These are phyloP conservation scores for Eumeta japonica DNA, from an alignment of 1,140 invertebrate genomes.

Conservation along the genomic window DNA sequence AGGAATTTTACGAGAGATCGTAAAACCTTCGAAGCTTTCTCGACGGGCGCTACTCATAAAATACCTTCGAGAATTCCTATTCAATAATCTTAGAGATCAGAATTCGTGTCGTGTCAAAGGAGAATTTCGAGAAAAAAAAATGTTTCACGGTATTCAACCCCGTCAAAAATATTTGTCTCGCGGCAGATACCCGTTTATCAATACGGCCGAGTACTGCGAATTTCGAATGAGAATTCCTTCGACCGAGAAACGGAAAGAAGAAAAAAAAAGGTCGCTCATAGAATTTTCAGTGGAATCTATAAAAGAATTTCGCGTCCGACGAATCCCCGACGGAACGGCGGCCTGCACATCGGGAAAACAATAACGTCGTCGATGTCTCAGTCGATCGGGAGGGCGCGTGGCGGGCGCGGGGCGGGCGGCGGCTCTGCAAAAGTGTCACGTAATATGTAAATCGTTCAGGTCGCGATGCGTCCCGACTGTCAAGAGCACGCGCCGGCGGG, in stretches of 20 bases:
- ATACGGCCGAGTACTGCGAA: too few relatives aligned
- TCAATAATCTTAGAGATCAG: too few relatives aligned
- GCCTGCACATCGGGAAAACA: slow-evolving; percentile 45
- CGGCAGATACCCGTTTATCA: too few relatives aligned
- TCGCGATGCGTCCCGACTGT: slow-evolving; percentile 51
- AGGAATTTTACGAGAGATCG: too few relatives aligned
- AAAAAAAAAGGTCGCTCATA: slow-evolving; percentile 16
- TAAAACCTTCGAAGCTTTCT: too few relatives aligned
- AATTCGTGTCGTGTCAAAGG: too few relatives aligned
- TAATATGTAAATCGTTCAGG: slow-evolving; percentile 57
- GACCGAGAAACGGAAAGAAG: neutral
- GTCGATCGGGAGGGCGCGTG: slow-evolving; percentile 47
- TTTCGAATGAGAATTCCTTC: neutral
- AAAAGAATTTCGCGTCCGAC: slow-evolving; percentile 34
- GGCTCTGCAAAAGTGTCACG: slow-evolving; percentile 52
- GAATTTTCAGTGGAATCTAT: slow-evolving; percentile 33
- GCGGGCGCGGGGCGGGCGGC: slow-evolving; percentile 42
- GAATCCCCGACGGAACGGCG: slow-evolving; percentile 21
- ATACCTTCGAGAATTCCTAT: too few relatives aligned
- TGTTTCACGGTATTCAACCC: too few relatives aligned
- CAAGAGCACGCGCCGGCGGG: too few relatives aligned
- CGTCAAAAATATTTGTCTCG: too few relatives aligned
- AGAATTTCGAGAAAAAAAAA: too few relatives aligned
- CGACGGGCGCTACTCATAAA: too few relatives aligned
- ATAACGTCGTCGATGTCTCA: slow-evolving; percentile 47